Conservation (phyloP, 2,888 invertebrate species). For the Micoletzkya japonica region DNA sequence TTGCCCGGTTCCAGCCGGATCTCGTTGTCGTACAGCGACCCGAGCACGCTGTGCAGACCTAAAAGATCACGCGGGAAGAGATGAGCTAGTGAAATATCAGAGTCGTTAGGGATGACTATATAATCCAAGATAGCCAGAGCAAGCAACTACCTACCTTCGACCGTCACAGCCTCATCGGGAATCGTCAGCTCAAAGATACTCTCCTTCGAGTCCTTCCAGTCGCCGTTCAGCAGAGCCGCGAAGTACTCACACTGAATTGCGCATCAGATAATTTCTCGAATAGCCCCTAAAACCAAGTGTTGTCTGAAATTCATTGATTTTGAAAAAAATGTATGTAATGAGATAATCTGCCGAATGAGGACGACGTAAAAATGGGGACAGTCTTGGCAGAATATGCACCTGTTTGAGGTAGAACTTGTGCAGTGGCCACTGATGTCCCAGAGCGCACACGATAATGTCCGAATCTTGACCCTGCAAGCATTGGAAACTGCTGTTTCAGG, state of each 20-base stretch:
- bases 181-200: slow-evolving; percentile 37
- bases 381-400: slow-evolving; percentile 33
- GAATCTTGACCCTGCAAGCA: slow-evolving; percentile 74
- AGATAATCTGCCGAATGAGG: too few relatives aligned
- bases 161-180: slow-evolving; percentile 45
- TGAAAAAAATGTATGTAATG: too few relatives aligned
- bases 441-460: slow-evolving; percentile 76
- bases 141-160: slow-evolving; percentile 33
- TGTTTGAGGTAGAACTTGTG: slow-evolving; percentile 81
- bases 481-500: too few relatives aligned
- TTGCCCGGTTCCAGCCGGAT: slow-evolving; percentile 49
- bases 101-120: slow-evolving; percentile 4
- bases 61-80: slow-evolving; percentile 10
- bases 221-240: slow-evolving; percentile 35
- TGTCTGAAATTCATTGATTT: too few relatives aligned
- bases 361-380: too few relatives aligned
- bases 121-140: not conserved
- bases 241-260: slow-evolving; percentile 25
- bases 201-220: slow-evolving; percentile 48
- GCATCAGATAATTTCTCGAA: too few relatives aligned
- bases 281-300: too few relatives aligned
- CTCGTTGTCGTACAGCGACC: slow-evolving; percentile 54
- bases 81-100: slow-evolving; percentile 11
- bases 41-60: slow-evolving; percentile 53
- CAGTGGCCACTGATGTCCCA: slow-evolving; percentile 76